Percentiles rank a stretch among this genome's conserved stretches.
Evolutionary conservation across 2,797 vertebrate genomes (phyloP).

Genomic region (Phoeniculus purpureus): DNA sequence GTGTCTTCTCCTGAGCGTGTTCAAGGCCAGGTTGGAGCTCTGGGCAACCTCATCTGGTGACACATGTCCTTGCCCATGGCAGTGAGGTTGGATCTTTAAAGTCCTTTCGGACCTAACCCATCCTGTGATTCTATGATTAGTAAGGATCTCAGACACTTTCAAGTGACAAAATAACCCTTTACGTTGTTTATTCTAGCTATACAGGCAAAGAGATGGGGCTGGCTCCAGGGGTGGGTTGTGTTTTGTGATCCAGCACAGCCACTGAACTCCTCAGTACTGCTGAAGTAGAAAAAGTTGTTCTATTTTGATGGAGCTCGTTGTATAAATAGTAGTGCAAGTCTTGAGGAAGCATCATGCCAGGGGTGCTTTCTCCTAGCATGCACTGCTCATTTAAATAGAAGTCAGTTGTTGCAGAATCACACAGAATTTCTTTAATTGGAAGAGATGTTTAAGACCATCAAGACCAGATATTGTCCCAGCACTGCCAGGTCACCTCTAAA

Average conservation of each 20-base stretch:
- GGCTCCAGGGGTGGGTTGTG: background rate
- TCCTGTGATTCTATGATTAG: background rate
- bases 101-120: no score
- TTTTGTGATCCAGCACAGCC: background rate
- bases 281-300: background rate
- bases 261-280: background rate
- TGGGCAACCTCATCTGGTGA: no score
- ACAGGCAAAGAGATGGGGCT: rapidly evolving
- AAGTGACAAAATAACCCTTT: background rate
- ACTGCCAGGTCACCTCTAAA: no score
- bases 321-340: rapidly evolving
- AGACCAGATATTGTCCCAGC: no score
- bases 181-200: rapidly evolving
- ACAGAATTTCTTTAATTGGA: no score
- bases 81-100: no score
- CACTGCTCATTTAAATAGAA: background rate
- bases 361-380: background rate
- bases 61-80: no score
- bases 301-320: background rate
- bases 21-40: no score
- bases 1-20: no score
- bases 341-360: background rate
- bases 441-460: no score
- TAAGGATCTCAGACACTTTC: background rate
- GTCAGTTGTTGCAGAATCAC: no score